phyloP scores from a whole-genome alignment of 2,888 invertebrate species.

The Lasioglossum calceatum region DNA sequence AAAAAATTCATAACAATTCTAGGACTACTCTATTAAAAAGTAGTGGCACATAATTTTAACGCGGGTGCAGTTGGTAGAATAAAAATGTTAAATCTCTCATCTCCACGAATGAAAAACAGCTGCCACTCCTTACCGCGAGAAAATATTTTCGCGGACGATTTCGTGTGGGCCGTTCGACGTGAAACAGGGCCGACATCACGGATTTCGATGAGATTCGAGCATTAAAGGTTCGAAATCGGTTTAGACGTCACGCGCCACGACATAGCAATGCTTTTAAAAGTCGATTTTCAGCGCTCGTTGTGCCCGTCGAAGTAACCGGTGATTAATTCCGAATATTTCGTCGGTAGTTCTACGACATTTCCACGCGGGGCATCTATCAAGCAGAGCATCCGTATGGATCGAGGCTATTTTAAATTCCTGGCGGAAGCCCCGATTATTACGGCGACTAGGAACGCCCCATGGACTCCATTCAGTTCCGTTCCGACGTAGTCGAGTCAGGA shows the following conservation, averaged over 20 bases:
- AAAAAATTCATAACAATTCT: too few relatives aligned
- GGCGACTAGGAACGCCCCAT: conserved; percentile 30
- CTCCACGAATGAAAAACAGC: not conserved
- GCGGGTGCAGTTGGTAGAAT: too few relatives aligned
- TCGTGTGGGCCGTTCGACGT: not conserved
- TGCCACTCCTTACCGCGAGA: not conserved
- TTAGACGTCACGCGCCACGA: not conserved
- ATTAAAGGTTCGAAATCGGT: not conserved
- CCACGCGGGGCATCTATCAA: conserved; percentile 8
- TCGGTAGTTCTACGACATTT: not conserved
- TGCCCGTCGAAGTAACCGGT: not conserved
- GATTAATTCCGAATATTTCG: not conserved
- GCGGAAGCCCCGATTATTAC: conserved; percentile 58
- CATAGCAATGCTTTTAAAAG: not conserved
- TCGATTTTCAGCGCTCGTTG: not conserved
- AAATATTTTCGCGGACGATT: not conserved
- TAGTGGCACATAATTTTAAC: too few relatives aligned
- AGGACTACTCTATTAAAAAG: not conserved
- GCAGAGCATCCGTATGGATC: conserved; percentile 7
- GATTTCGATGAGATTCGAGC: not conserved
- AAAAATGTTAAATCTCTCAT: not conserved
- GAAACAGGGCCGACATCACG: not conserved
- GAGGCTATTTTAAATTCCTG: conserved; percentile 49
- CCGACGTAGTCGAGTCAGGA: conserved; percentile 46
- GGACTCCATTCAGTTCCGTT: conserved; percentile 47